Conservation (phyloP, 2,797 vertebrate species). For the Balearica regulorum region DNA sequence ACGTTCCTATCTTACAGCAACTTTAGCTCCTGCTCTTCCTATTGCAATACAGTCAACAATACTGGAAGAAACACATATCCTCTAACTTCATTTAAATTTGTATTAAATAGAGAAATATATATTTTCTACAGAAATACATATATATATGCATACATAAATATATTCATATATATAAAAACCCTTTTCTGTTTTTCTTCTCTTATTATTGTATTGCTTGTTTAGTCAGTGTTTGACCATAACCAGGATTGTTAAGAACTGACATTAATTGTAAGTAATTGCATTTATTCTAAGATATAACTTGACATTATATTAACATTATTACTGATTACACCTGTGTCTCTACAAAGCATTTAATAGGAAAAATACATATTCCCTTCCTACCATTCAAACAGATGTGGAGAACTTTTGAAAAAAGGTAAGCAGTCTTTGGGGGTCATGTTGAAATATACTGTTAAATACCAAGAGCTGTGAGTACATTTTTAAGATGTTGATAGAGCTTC, state of each 20-base stretch:
- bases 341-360: constrained; percentile 4
- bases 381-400: background rate
- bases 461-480: background rate
- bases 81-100: background rate
- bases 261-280: background rate
- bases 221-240: background rate
- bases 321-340: background rate
- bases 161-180: background rate
- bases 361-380: background rate
- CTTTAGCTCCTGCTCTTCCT: background rate
- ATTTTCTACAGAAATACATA: constrained; percentile 8
- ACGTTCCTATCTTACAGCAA: background rate
- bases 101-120: background rate
- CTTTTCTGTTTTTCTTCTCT: background rate
- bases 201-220: background rate
- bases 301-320: background rate
- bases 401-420: background rate
- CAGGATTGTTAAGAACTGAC: background rate
- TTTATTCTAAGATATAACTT: constrained; percentile 36
- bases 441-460: background rate
- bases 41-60: background rate
- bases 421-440: background rate
- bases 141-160: background rate
- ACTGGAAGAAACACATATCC: background rate
- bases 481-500: background rate